Evolutionary conservation across 2,113 vertebrate species (phyloP), one percentile per base, ranked within the genome.

Genomic region (Microcebus lehilahytsara): DNA sequence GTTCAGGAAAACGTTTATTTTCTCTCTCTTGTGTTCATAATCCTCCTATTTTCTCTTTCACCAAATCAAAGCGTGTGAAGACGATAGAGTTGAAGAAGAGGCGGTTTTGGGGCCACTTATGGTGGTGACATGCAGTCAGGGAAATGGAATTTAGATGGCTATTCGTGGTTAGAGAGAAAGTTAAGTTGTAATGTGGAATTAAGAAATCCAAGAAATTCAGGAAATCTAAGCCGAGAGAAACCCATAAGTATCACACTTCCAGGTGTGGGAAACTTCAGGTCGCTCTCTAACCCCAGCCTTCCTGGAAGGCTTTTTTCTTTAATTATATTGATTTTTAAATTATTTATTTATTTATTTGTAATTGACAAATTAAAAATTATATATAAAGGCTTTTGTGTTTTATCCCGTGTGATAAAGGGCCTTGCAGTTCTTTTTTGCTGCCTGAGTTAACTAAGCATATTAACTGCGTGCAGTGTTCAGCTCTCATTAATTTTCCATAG

Each of bases 401-500:
- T 42, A 2, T 74, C n/a, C 46, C 3, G 17, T 9, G 72, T 56
- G 62, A 60, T 62, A 20, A 77, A 80, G 83, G 81, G 23, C 51
- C 9, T 0, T 0, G 6, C 12, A 19, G 9, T 27, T 46, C 53
- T 32, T 19, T 83, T 79, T 91, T 69, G 58, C 80, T 93, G 84
- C 92, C 87, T 20, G 51, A 96, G 74, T 92, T 88, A 85, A 66
- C 93, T 90, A 30, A 92, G 90, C 56, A 14, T 72, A 58, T 85
- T 90, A 88, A 64, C n/a, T 13, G 25, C 60, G n/a, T 2, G 32
- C 42, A 51, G 7, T 60, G 60, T 94, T 92, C 42, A 9, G 42
- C n/a, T 77, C 88, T 91, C 64, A n/a, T 88, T 95, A 66, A 71
- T 91, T 93, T 96, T 91, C 97, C 89, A 94, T 56, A 66, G 34